phyloP scores from a whole-genome alignment of 2,797 vertebrate genomes.

The Channallabes apus region DNA sequence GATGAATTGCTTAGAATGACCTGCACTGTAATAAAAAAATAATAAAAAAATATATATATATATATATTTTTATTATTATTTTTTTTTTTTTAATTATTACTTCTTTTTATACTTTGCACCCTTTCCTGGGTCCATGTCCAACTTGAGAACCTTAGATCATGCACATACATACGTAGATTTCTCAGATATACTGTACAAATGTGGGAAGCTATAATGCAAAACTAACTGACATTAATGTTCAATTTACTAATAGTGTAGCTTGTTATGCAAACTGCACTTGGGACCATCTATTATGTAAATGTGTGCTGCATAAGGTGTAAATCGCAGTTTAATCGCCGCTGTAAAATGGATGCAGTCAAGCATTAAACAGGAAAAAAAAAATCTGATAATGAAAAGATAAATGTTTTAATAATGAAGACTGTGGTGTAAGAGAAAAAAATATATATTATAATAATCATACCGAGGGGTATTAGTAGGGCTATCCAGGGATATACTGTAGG shows the following conservation, averaged over 20 bases:
- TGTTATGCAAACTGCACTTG: neutral
- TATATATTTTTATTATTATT: neutral
- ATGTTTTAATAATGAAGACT: neutral
- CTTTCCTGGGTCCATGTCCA: neutral
- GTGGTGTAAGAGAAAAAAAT: neutral
- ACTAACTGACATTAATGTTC: neutral
- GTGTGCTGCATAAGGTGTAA: neutral
- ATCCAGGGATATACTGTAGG: no score
- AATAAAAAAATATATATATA: neutral
- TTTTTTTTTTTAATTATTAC: neutral
- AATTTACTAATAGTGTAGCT: neutral
- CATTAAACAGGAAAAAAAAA: neutral
- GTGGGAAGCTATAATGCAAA: neutral
- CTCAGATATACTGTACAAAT: neutral
- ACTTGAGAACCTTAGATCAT: neutral
- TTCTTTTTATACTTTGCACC: neutral
- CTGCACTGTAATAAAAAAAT: neutral
- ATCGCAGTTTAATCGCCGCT: neutral
- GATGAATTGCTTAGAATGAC: neutral
- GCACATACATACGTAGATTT: no score
- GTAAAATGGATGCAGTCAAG: neutral
- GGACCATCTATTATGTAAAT: slow-evolving; percentile 11
- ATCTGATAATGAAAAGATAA: neutral
- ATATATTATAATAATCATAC: neutral
- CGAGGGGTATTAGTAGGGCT: neutral